Conservation (phyloP, 2,888 invertebrate genomes). For the Lycaena phlaeas region DNA sequence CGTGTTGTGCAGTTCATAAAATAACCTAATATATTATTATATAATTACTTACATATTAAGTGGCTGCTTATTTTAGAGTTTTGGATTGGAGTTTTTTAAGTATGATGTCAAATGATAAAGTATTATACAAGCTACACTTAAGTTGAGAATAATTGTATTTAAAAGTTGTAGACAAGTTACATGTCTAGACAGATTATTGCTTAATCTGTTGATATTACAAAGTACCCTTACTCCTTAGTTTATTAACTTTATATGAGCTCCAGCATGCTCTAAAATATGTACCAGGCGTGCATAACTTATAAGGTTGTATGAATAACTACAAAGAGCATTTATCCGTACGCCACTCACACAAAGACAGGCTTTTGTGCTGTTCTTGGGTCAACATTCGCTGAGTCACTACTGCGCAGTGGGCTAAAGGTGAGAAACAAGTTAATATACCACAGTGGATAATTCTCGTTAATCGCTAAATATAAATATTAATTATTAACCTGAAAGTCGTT, state of each 20-base stretch:
- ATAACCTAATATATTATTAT: no score
- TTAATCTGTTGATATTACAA: constrained; percentile 11
- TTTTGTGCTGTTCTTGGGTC: constrained; percentile 36
- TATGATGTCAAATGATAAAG: no score
- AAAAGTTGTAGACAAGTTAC: background rate
- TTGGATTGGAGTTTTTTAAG: no score
- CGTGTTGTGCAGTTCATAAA: no score
- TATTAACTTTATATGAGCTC: constrained; percentile 21
- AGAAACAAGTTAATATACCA: constrained; percentile 10
- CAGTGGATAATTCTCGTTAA: background rate
- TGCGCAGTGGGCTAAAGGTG: constrained; percentile 32
- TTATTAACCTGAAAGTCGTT: no score
- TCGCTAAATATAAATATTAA: background rate
- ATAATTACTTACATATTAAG: no score
- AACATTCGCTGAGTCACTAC: constrained; percentile 51
- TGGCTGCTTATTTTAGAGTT: no score
- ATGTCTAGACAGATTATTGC: constrained; percentile 19
- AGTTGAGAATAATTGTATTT: no score
- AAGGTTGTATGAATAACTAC: constrained; percentile 21
- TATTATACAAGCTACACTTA: no score
- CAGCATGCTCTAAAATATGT: constrained; percentile 19
- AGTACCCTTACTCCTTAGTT: constrained; percentile 11
- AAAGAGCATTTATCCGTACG: constrained; percentile 18
- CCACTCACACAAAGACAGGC: constrained; percentile 23
- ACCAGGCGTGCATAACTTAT: constrained; percentile 30